Evolutionary conservation across 1,140 invertebrate genomes (phyloP), one percentile per base, ranked within the genome.

Genomic region (Drosophila simulans): DNA sequence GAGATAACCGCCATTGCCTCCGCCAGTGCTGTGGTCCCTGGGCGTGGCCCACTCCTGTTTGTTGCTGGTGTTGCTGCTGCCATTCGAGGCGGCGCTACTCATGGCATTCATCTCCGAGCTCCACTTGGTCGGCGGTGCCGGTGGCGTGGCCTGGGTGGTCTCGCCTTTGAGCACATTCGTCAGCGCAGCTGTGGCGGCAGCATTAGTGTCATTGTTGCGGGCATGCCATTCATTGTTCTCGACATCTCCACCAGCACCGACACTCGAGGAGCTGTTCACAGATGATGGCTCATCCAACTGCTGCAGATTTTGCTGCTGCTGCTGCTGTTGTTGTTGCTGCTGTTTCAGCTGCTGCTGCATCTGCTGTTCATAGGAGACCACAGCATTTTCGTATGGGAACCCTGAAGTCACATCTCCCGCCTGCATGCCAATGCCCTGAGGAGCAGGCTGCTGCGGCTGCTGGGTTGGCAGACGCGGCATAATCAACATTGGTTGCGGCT

Each of bases 51-150:
- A 91, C 27, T 91, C 91, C 48, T 91, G 90, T 46, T 91, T 91
- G 48, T 55, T 54, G 37, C 81, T 73, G 53, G 60, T 84, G 81
- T 64, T 58, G 53, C 74, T 73, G 71, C 71, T 82, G 52, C 78
- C 73, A 43, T 80, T 90, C 0, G 82, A 79, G 11, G 79, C 76
- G 1, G 83, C 71, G 1, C 77, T 77, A 35, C 76, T 80, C 76
- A 90, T 68, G n/a, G 90, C 77, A 63, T 91, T 91, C 77, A 92
- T 86, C 37, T 92, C 91, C 3, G 78, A 83, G 69, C 90, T 92
- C 91, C 91, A 92, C 54, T 92, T 91, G 40, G 78, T 92, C 12
- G 74, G 55, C 31, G 52, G 39, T 31, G 49, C 45, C 43, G 70
- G 27, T 10, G 72, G 46, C 48, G 71, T 69, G 40, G 77, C 56